Conservation (phyloP, 2,888 invertebrate genomes). For the Drosophila demipolita region DNA sequence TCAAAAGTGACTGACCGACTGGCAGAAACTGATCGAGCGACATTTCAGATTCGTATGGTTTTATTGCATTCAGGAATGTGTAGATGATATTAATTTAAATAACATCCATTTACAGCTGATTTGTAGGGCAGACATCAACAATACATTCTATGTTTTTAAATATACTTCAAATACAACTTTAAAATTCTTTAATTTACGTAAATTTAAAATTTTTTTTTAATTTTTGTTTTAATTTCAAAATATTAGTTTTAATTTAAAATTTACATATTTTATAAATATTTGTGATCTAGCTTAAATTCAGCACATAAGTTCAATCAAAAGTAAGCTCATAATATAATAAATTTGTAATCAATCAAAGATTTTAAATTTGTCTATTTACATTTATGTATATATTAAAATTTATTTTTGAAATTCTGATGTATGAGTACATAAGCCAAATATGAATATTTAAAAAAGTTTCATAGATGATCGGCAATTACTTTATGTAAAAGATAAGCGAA, state of each 20-base stretch:
- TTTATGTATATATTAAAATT: not conserved
- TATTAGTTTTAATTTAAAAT: no score
- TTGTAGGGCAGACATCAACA: not conserved
- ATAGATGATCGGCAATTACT: not conserved
- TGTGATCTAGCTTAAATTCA: not conserved
- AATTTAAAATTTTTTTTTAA: not conserved
- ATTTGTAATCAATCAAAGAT: not conserved
- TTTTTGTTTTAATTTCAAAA: not conserved
- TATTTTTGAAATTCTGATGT: rapidly evolving
- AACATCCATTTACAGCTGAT: not conserved
- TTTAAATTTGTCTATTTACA: not conserved
- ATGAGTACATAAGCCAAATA: not conserved
- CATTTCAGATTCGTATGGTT: not conserved
- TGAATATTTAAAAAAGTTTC: not conserved
- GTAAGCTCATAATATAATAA: not conserved
- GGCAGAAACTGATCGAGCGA: not conserved
- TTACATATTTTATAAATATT: not conserved
- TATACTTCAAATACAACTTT: not conserved
- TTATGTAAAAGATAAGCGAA: not conserved
- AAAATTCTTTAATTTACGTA: not conserved
- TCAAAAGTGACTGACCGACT: not conserved
- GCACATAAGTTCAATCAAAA: not conserved
- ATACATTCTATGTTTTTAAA: not conserved
- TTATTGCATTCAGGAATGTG: not conserved
- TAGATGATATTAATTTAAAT: not conserved